Evolutionary conservation across 2,888 invertebrate species (phyloP).

Genomic region (Spodoptera littoralis): DNA sequence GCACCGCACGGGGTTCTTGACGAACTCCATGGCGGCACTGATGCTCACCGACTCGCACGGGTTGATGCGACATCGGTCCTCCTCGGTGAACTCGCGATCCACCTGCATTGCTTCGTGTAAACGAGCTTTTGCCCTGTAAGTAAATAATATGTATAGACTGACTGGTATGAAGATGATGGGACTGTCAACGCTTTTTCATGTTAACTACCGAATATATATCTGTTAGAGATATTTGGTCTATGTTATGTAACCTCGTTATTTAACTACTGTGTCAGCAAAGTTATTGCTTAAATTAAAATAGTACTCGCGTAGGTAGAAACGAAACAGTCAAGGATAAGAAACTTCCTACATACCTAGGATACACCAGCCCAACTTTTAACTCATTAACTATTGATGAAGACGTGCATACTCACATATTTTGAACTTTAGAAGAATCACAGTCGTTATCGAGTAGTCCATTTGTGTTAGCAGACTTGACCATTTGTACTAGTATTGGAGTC

Average conservation of each 20-base stretch:
- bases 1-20: conserved; percentile 98
- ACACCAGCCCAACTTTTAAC: too few species aligned
- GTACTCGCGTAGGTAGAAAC: too few species aligned
- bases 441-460: conserved; percentile 99
- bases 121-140: conserved; percentile 96
- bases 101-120: conserved; percentile 97
- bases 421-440: conserved; percentile 98
- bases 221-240: too few species aligned
- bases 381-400: neutral
- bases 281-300: too few species aligned
- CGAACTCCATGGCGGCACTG: conserved; percentile 96
- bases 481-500: conserved; percentile 99
- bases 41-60: conserved; percentile 98
- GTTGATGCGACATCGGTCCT: conserved; percentile 96
- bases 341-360: too few species aligned
- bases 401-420: conserved; percentile 94
- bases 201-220: too few species aligned
- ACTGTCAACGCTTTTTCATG: too few species aligned
- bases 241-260: too few species aligned
- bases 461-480: conserved; percentile 99
- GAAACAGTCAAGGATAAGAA: too few species aligned
- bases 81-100: conserved; percentile 95
- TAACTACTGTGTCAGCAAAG: too few species aligned
- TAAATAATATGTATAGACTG: too few species aligned
- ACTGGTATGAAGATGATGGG: too few species aligned